Conservation (phyloP, 2,888 invertebrate genomes). For the Clunio marinus region DNA sequence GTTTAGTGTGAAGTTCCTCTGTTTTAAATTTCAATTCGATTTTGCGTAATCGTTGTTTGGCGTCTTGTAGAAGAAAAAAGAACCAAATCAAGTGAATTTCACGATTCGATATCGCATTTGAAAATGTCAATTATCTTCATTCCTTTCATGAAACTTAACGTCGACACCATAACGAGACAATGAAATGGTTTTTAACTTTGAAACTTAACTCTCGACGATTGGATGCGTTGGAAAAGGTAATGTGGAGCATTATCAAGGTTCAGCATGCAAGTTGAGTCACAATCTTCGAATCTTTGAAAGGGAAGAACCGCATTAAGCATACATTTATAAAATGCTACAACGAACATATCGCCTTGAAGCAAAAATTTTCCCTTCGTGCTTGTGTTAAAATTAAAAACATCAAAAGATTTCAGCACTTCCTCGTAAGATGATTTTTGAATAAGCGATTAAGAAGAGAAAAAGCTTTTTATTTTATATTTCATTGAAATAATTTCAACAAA, state of each 20-base stretch:
- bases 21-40: no score
- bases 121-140: no score
- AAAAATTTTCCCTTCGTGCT: no score
- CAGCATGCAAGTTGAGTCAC: not conserved
- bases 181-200: not conserved
- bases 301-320: not conserved
- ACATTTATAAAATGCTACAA: not conserved
- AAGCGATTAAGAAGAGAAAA: not conserved
- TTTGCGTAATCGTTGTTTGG: no score
- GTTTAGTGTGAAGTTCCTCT: no score
- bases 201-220: no score
- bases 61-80: no score
- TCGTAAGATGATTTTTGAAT: not conserved
- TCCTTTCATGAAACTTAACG: not conserved
- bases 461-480: no score
- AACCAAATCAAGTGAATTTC: no score
- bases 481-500: constrained; percentile 7
- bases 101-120: no score
- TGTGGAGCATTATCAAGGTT: constrained; percentile 11
- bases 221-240: not conserved
- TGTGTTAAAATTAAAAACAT: not conserved
- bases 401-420: constrained; percentile 12
- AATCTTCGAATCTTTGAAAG: no score
- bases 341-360: not conserved
- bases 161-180: not conserved